Base-by-base conservation (phyloP, 2,888 invertebrate genomes). In the Rhabditoides inermis region DNA sequence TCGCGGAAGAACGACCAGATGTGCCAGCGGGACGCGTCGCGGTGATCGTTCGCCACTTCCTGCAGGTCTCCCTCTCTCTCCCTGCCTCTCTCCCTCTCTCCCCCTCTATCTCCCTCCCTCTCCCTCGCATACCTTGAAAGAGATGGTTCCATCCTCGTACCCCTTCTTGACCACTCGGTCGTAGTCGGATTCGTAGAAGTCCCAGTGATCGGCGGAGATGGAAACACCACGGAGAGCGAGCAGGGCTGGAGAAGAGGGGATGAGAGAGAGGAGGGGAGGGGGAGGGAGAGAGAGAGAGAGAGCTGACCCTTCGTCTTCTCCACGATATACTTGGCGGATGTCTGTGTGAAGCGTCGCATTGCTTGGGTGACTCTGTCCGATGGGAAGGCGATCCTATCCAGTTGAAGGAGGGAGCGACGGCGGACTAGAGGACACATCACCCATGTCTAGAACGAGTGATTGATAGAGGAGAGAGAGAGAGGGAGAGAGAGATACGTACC, bases 31-130 rank as follows among this genome's bases (percentile, higher is more conserved):
- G 15, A 37, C 41, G 26, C 25, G 30, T 28, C 41, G 25, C 46
- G 41, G 48, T 47, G 47, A 52, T 47, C 52, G 49, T 53, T 53
- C 53, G 49, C 49, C 49, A 53, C 53, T 49, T 53, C 53, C 48
- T 45, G 45, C 36, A 40, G n/a, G 6, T 15, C 27, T 47, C 39
- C 37, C 28, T 12, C 28, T 10, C 15, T 18, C 32, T 18, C 45
- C 46, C 52, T 46, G 47, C 35, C 41, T 41, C 41, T 22, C 41
- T 41, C 41, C 27, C 42, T 22, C 42, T 42, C 15, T 22, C 42
- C 25, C 6, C 7, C 41, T n/a, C 6, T 42, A 4, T 18, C 42
- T 42, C 22, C 28, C 42, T 25, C 22, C 7, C 30, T 40, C 49
- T 49, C 53, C 45, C 49, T 49, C 53, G 53, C 53, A 49, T 53